Base-by-base conservation (phyloP, 2,113 vertebrate species). In the Sinocyclocheilus anshuiensis region DNA sequence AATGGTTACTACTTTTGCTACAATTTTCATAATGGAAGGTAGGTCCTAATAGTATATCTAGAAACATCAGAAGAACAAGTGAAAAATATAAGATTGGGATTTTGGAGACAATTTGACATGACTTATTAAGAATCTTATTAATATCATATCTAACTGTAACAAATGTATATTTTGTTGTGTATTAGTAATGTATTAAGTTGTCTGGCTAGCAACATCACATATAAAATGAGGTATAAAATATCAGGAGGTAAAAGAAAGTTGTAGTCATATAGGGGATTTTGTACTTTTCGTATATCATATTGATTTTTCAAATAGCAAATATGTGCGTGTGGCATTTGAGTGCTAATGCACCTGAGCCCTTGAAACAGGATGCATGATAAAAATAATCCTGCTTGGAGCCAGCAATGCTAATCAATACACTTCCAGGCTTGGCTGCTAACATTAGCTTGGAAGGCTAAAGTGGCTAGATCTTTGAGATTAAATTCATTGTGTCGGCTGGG, bases 361-460 rank as follows among this genome's bases (percentile, higher is more conserved):
- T 74, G 69, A 39, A 57, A 84, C 69, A 36, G 69, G 50, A 74
- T 74, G 69, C 69, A 53, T 13, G 80, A 82, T 33, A 53, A 36
- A 81, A 67, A 82, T 84, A 84, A 84, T 74, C 69, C 65, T 18
- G 20, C 4, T 2, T 71, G 81, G 63, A 83, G 63, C 81, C 81
- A 83, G 45, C 63, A 83, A 48, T 55, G 63, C 22, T 74, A 74
- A 84, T 74, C 45, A 42, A 84, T 74, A 84, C 18, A n/a, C 82
- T 42, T 84, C 22, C 69, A 84, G 69, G n/a, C 50, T 55, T 55
- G 48, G 45, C 29, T 39, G 29, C 82, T 74, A 80, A 74, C 69
- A 59, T 84, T 84, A 84, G 82, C 69, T 57, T 57, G 29, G 15
- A 59, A 57, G 29, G 82, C 82, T 74, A 74, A 59, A 75, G 33